These are phyloP conservation scores for Sarcophaga carnaria DNA, from an alignment of 2,888 invertebrate genomes.

Conservation along the genomic window DNA sequence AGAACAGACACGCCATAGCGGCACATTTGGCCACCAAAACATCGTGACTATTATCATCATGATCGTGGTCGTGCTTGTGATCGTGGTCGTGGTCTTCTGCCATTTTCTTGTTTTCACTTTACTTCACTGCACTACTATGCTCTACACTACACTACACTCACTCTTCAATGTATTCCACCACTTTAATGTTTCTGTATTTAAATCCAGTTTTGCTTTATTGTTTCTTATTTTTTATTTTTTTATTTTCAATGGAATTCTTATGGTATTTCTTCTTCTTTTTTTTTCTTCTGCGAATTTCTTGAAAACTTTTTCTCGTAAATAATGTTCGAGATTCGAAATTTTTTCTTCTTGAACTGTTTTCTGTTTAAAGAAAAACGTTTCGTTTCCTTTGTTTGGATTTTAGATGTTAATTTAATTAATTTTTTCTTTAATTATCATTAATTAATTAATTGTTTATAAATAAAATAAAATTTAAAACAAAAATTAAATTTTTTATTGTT, in stretches of 20 bases:
- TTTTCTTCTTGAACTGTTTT: not conserved
- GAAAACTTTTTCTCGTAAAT: too few species aligned
- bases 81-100: conserved; percentile 68
- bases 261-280: conserved; percentile 8
- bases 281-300: not conserved
- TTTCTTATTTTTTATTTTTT: not conserved
- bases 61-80: too few species aligned
- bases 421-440: not conserved
- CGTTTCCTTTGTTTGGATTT: not conserved
- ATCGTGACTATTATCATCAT: conserved; percentile 77
- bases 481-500: not conserved
- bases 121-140: too few species aligned
- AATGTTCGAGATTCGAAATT: not conserved
- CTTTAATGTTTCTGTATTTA: conserved; percentile 10
- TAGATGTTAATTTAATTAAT: not conserved
- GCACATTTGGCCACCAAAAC: conserved; percentile 88
- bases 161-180: not conserved
- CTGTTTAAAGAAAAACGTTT: too few species aligned
- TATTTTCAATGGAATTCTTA: conserved; percentile 7
- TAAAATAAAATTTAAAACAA: conserved; percentile 15
- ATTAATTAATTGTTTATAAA: not conserved
- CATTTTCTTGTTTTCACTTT: conserved; percentile 46
- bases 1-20: conserved; percentile 90
- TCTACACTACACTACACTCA: not conserved
- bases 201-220: conserved; percentile 3